Percentiles rank a stretch among this genome's conserved stretches.
phyloP scores from a whole-genome alignment of 2,888 invertebrate species.

The Drosophila meridiana region DNA sequence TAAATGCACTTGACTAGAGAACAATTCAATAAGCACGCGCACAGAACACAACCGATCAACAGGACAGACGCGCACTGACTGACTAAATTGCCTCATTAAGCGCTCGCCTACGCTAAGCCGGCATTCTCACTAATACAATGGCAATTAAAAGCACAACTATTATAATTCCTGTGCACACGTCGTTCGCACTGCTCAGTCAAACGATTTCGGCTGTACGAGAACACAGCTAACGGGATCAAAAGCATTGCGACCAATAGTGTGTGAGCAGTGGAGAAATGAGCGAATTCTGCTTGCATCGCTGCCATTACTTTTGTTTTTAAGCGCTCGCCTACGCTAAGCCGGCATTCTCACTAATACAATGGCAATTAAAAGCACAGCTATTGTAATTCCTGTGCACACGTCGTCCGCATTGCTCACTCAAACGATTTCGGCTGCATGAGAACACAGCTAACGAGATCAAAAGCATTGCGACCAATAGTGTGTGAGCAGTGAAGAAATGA shows the following conservation, averaged over 20 bases:
- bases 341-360: constrained; percentile 1
- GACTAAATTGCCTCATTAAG: constrained; percentile 11
- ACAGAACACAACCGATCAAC: constrained; percentile 5
- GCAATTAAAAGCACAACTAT: constrained; percentile 9
- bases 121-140: constrained; percentile 5
- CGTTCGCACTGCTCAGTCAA: neutral
- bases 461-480: neutral
- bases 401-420: neutral
- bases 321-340: constrained; percentile 8
- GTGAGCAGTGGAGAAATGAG: neutral
- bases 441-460: neutral
- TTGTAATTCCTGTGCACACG: constrained; percentile 1
- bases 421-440: neutral
- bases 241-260: neutral
- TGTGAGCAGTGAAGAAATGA: neutral
- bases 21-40: neutral
- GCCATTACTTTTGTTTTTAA: neutral
- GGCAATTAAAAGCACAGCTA: constrained; percentile 2
- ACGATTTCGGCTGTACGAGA: neutral
- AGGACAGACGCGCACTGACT: constrained; percentile 7
- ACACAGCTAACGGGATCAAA: constrained; percentile 1
- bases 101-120: constrained; percentile 16
- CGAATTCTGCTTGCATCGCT: neutral
- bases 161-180: constrained; percentile 1
- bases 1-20: neutral